Percentiles rank a stretch among this genome's conserved stretches.
Conservation (phyloP, 2,113 vertebrate genomes). For the Sinosuthora webbiana region DNA sequence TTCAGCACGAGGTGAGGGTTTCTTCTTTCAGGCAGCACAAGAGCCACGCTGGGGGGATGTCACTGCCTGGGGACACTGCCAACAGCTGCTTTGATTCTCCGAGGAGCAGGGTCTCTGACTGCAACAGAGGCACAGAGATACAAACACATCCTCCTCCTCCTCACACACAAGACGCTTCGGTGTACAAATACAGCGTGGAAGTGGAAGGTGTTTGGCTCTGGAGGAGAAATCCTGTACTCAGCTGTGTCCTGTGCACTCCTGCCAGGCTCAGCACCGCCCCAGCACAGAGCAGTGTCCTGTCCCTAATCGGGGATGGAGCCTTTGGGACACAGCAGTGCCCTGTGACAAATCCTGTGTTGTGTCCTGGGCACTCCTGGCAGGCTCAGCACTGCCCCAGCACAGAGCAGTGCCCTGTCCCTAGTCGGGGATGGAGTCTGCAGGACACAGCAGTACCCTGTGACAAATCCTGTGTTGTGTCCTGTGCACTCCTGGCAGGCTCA, state of each 20-base stretch:
- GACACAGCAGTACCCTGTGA: no score
- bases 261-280: neutral
- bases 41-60: neutral
- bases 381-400: no score
- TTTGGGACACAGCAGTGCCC: constrained; percentile 72
- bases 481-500: neutral
- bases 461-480: neutral
- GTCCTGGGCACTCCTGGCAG: no score
- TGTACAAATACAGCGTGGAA: neutral
- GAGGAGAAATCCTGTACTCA: neutral
- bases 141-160: neutral
- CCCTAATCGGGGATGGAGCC: constrained; percentile 75
- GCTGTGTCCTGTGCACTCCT: neutral
- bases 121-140: neutral
- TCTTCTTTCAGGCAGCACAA: neutral
- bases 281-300: rapidly evolving
- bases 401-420: no score
- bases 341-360: neutral
- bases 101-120: neutral
- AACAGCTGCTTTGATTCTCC: neutral
- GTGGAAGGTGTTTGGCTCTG: neutral
- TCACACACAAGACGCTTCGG: neutral
- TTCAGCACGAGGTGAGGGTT: neutral
- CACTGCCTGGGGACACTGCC: neutral
- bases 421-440: no score